Evolutionary conservation across 2,888 invertebrate species (phyloP), one percentile per base, ranked within the genome.

Genomic region (Spatulosminthurus flaviceps): DNA sequence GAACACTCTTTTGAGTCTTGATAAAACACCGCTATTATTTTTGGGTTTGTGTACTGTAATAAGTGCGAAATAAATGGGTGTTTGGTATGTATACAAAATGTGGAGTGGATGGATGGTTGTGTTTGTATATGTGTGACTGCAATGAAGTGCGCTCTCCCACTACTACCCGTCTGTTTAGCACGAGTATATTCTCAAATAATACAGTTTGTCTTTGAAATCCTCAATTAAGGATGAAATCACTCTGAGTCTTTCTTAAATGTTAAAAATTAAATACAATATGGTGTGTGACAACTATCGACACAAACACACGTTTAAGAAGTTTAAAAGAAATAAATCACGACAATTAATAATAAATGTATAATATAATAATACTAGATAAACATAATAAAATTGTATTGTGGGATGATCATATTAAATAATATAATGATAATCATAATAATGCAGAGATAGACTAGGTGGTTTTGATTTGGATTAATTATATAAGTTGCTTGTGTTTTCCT

Each of bases 391-490:
- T 51, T 51, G 51, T 51, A 51, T 76, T 76, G 76, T 73, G 51
- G 76, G 67, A 76, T 64, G 64, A 75, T 75, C 75, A 75, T 66
- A 13, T 61, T 76, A 66, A 34, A 66, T 76, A 51, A 51, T 51
- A 51, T 19, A 19, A 51, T 51, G 51, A 66, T 76, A 76, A 67
- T 74, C 29, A 72, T 76, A 76, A 76, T 76, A 76, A 76, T 76
- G 76, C 76, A 76, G 76, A 76, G 76, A 76, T 61, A 76, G 76
- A 76, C 76, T 76, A 76, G 76, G 76, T 76, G 76, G 76, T 76
- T 76, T 76, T 76, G 76, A 76, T 76, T 76, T 76, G 76, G 76
- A 76, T 76, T 51, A 51, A 51, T 51, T 76, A 66, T 76, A 76
- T 76, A 76, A 76, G 76, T 76, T 76, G 76, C 76, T 76, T 76